Base-by-base conservation (phyloP, 2,113 vertebrate genomes). In the Cisticola juncidis region DNA sequence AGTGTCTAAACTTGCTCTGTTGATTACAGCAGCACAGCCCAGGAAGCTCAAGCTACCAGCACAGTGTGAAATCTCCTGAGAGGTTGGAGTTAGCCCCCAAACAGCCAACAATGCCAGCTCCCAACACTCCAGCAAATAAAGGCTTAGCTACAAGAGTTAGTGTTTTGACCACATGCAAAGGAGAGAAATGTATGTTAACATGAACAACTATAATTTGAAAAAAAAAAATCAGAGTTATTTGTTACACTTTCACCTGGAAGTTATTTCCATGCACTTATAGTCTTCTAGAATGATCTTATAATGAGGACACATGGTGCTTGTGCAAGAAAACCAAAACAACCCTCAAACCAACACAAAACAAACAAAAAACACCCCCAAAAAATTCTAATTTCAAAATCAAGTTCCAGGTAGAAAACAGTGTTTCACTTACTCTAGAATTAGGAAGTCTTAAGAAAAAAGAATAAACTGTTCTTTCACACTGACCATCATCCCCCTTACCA, bases 181-280 rank as follows among this genome's bases (percentile, higher is more conserved):
- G 4, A 80, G 26, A 80, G 3, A 74, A 77, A n/a, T 10, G 1
- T 54, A 29, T 17, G 35, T 44, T 73, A 66, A 42, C 6, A 61
- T 0, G 0, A 13, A 65, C 29, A 45, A 54, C 57, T 6, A 35
- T 3, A 65, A 0, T 12, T 9, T 0, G 26, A 1, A 17, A 68
- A 26, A 3, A 35, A 66, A 14, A 15, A 3, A 11, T 9, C 11
- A 58, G 48, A 56, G 8, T 6, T 16, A 69, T 5, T 64, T 19
- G 9, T 5, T 56, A 68, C 18, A 25, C 23, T 74, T 66, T 12
- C 11, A 87, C 14, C 4, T 12, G 5, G 9, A 84, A 50, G 8
- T 29, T 1, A 26, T 54, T 81, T 81, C 15, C 8, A 38, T 24
- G 31, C 1, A 64, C 14, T 48, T 57, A 80, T 0, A 66, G 8